A percentile compares a stretch with the other conserved stretches of the same genome.
Conservation (phyloP, 2,113 vertebrate species). For the Atlantisia rogersi region DNA sequence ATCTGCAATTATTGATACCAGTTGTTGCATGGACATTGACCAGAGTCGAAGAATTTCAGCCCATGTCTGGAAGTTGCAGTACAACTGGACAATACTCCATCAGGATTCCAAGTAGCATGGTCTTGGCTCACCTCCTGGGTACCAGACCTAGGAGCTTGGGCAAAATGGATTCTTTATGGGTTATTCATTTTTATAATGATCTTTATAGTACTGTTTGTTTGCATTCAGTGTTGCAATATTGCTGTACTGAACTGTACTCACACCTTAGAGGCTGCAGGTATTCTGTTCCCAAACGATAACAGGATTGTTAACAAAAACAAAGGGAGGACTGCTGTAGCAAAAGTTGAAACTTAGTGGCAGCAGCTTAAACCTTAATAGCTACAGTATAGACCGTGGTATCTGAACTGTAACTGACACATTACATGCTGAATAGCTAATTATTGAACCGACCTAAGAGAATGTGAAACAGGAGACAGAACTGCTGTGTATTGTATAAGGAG, state of each 20-base stretch:
- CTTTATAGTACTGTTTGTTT: neutral
- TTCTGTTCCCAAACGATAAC: neutral
- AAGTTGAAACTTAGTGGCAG: neutral
- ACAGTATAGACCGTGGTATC: neutral
- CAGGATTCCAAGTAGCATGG: neutral
- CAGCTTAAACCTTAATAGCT: neutral
- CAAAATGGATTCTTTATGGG: neutral
- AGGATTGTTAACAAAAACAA: neutral
- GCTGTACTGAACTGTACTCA: neutral
- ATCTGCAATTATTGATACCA: neutral
- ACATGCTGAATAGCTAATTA: accelerated
- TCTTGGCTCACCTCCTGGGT: neutral
- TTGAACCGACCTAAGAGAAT: neutral
- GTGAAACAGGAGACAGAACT: neutral
- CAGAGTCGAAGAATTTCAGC: neutral
- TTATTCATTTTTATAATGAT: neutral
- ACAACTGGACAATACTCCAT: neutral
- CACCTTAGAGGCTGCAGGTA: neutral
- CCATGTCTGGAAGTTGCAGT: neutral
- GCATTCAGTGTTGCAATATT: neutral
- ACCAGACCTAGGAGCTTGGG: neutral
- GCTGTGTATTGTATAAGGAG: neutral
- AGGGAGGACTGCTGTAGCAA: neutral
- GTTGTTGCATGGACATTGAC: neutral
- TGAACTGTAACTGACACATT: neutral